Evolutionary conservation across 2,888 invertebrate genomes (phyloP).

Genomic region (Dasysyrphus albostriatus): DNA sequence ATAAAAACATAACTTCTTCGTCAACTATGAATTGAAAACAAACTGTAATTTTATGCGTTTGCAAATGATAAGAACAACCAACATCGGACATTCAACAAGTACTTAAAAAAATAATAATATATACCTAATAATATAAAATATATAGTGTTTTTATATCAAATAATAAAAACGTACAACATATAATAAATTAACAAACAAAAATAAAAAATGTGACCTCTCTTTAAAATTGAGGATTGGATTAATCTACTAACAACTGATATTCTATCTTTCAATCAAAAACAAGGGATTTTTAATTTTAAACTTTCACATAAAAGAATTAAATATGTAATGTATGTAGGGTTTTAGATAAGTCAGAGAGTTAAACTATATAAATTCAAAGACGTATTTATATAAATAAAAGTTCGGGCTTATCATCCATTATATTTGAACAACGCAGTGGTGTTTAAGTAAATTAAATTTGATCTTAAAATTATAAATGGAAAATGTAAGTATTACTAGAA

Average conservation of each 20-base stretch:
- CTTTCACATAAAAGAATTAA: not conserved
- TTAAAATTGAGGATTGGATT: constrained; percentile 49
- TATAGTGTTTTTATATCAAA: constrained; percentile 1
- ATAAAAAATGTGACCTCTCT: constrained; percentile 57
- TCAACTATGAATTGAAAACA: constrained; percentile 14
- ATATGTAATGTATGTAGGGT: not conserved
- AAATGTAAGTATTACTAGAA: constrained; percentile 72
- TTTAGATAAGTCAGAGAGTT: constrained; percentile 32
- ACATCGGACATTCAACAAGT: constrained; percentile 71
- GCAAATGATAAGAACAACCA: constrained; percentile 68
- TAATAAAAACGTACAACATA: constrained; percentile 7
- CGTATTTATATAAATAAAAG: not conserved
- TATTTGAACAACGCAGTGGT: not conserved
- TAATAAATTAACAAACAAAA: constrained; percentile 5
- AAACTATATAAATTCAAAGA: constrained; percentile 10
- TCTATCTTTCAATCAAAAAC: constrained; percentile 58
- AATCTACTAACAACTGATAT: constrained; percentile 38
- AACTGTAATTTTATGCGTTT: constrained; percentile 21
- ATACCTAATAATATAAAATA: constrained; percentile 25
- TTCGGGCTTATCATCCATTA: not conserved
- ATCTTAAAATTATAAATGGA: constrained; percentile 41
- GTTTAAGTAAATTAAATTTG: constrained; percentile 34
- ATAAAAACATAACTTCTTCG: constrained; percentile 11
- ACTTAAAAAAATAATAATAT: constrained; percentile 62
- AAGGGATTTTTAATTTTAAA: constrained; percentile 57